These are phyloP conservation scores for Dunckerocampus dactyliophorus DNA, from an alignment of 2,113 vertebrate species.

Conservation along the genomic window DNA sequence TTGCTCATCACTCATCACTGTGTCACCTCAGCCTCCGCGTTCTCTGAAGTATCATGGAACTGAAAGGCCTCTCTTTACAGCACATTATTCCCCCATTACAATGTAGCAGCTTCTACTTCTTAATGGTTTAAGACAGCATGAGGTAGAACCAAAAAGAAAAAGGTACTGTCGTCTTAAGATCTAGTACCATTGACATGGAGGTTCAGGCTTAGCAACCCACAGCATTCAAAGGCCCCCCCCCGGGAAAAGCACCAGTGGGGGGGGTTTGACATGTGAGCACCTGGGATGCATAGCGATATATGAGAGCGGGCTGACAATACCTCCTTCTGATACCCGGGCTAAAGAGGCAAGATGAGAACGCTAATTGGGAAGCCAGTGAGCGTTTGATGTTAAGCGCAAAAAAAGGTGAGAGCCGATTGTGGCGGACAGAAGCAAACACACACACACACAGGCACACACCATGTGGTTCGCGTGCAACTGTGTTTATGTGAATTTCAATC, in stretches of 20 bases:
- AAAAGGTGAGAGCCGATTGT: slow-evolving; percentile 19
- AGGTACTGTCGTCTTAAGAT: slow-evolving; percentile 49
- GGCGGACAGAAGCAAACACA: background rate
- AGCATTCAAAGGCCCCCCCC: slow-evolving; percentile 35
- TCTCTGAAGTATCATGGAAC: slow-evolving; percentile 52
- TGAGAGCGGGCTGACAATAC: slow-evolving; percentile 44
- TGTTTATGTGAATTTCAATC: slow-evolving; percentile 37
- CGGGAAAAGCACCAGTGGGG: slow-evolving; percentile 43
- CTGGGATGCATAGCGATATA: slow-evolving; percentile 33
- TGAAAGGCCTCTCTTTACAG: slow-evolving; percentile 29
- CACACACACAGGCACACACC: background rate
- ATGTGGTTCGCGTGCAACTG: slow-evolving; percentile 4
- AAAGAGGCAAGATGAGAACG: slow-evolving; percentile 46
- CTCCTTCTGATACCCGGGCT: slow-evolving; percentile 51
- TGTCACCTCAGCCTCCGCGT: slow-evolving; percentile 58
- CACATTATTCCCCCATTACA: slow-evolving; percentile 35
- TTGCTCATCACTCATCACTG: slow-evolving; percentile 47
- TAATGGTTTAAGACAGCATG: background rate
- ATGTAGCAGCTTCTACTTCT: slow-evolving; percentile 8
- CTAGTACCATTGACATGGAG: slow-evolving; percentile 23
- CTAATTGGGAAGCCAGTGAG: slow-evolving; percentile 48
- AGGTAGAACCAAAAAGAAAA: slow-evolving; percentile 14
- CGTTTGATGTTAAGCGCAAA: slow-evolving; percentile 25
- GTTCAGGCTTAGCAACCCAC: slow-evolving; percentile 48
- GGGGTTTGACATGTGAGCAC: slow-evolving; percentile 54